Evolutionary conservation across 2,113 vertebrate species (phyloP).

Genomic region (Climacteris rufus): DNA sequence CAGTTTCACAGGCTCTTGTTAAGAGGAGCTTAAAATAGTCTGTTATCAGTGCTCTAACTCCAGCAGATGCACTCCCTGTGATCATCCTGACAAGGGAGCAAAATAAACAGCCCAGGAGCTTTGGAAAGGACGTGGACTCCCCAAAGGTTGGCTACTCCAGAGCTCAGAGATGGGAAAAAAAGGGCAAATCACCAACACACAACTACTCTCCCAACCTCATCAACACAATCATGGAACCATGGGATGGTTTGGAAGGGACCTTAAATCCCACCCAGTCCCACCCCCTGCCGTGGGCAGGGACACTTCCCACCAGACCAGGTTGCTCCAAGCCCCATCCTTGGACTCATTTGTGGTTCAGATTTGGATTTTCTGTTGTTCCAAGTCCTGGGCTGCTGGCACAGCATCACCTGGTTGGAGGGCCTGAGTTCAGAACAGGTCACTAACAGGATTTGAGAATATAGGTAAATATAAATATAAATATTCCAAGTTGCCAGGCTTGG

Average conservation of each 20-base stretch:
- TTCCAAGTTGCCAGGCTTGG: background rate
- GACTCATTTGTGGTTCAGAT: background rate
- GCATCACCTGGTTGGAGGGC: background rate
- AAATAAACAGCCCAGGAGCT: constrained; percentile 5
- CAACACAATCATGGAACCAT: background rate
- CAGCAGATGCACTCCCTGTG: constrained; percentile 4
- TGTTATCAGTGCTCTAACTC: constrained; percentile 35
- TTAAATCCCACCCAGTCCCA: background rate
- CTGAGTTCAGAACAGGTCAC: background rate
- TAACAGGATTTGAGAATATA: background rate
- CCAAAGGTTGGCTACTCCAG: rapidly evolving
- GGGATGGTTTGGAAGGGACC: background rate
- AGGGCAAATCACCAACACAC: background rate
- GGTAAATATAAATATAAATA: background rate
- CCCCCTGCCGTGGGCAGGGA: background rate
- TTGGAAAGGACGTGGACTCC: background rate
- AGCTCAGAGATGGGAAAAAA: background rate
- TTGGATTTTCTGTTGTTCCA: background rate
- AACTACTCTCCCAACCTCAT: background rate
- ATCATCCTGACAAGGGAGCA: constrained; percentile 23
- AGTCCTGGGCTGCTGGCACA: background rate
- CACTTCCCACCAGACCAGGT: background rate
- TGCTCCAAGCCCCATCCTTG: background rate
- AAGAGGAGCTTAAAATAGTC: constrained; percentile 39
- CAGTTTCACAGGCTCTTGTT: constrained; percentile 6